These are phyloP conservation scores for Apamea monoglypha DNA, from an alignment of 2,888 invertebrate genomes.

Conservation along the genomic window DNA sequence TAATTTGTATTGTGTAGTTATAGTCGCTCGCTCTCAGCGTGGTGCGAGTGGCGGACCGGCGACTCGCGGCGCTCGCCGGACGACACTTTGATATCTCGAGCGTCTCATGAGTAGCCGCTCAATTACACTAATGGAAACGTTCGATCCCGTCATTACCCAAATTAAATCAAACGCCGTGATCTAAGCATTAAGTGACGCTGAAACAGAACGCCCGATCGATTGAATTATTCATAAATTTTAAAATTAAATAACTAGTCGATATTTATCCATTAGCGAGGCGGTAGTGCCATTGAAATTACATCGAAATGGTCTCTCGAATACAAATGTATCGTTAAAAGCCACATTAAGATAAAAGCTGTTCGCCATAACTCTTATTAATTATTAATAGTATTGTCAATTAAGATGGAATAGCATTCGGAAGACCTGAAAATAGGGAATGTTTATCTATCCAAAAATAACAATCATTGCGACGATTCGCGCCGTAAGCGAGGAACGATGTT, in stretches of 20 bases:
- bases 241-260: constrained; percentile 83
- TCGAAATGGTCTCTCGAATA: constrained; percentile 85
- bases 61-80: constrained; percentile 46
- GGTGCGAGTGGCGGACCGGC: constrained; percentile 26
- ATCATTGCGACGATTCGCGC: constrained; percentile 83
- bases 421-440: constrained; percentile 87
- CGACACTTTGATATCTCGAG: constrained; percentile 72
- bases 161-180: constrained; percentile 75
- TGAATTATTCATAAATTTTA: constrained; percentile 84
- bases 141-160: constrained; percentile 74
- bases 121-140: constrained; percentile 77
- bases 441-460: constrained; percentile 88
- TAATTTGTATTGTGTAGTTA: constrained; percentile 90
- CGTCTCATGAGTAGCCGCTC: constrained; percentile 66
- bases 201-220: constrained; percentile 65
- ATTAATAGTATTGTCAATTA: constrained; percentile 89
- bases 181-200: constrained; percentile 71
- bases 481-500: constrained; percentile 90
- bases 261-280: constrained; percentile 86
- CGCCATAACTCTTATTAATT: constrained; percentile 88
- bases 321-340: constrained; percentile 87
- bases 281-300: constrained; percentile 83
- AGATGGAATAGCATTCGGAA: constrained; percentile 81
- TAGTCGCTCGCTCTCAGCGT: constrained; percentile 78
- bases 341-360: constrained; percentile 89